These are phyloP conservation scores for Schizopygopsis pylzovi DNA, from an alignment of 2,797 vertebrate genomes.

Conservation along the genomic window DNA sequence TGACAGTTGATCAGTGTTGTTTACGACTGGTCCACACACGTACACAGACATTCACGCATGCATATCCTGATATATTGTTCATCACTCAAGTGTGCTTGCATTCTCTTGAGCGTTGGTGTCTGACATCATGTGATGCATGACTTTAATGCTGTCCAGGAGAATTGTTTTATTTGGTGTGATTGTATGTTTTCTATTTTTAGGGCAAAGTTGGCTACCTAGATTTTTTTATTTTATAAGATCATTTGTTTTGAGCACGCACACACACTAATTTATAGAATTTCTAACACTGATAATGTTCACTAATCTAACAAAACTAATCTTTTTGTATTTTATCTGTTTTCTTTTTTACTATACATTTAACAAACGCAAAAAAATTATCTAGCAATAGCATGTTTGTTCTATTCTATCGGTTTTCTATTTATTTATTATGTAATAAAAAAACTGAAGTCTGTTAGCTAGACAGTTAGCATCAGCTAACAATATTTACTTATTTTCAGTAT, in stretches of 20 bases:
- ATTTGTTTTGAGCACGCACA: background rate
- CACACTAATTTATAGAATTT: no score
- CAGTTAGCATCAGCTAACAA: no score
- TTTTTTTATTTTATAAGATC: background rate
- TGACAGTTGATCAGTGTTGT: conserved; percentile 55
- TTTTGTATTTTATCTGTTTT: no score
- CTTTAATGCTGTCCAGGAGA: background rate
- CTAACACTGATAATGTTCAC: no score
- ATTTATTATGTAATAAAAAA: no score
- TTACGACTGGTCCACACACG: conserved; percentile 45
- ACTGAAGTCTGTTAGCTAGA: no score
- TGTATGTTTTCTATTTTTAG: background rate
- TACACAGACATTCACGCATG: conserved; percentile 7
- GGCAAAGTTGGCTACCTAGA: background rate
- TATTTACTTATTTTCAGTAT: no score
- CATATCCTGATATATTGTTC: conserved; percentile 1
- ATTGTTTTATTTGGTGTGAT: background rate
- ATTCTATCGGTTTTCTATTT: no score
- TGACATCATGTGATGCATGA: background rate
- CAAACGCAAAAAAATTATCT: no score
- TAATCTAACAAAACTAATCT: no score
- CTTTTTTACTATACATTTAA: no score
- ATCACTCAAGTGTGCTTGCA: conserved; percentile 22
- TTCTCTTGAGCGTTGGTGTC: conserved; percentile 11
- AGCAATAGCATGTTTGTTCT: no score